Base-by-base conservation (phyloP, 2,888 invertebrate genomes). In the Erebia aethiops region DNA sequence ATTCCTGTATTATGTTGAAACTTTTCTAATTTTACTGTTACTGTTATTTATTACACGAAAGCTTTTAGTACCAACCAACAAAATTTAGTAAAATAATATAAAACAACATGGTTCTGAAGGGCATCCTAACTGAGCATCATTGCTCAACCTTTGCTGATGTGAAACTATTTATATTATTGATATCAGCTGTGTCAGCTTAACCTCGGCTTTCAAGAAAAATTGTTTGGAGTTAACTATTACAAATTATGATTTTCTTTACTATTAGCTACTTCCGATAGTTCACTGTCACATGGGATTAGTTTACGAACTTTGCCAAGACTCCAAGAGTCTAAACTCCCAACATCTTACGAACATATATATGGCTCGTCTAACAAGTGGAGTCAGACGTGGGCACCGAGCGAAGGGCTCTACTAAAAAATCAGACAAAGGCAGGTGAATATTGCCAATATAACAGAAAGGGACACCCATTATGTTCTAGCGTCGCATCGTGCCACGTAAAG, bases 351-450 rank as follows among this genome's bases (percentile, higher is more conserved):
- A 81, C 86, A 87, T 83, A 87, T 83, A 87, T 83, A 85, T 85
- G 87, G 84, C 77, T 74, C 67, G 76, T 72, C 73, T 79, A 86
- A 89, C 91, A 92, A 91, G 87, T 91, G 92, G 81, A 76, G 77
- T 81, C 79, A 84, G 87, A 87, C 91, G 89, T 87, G 83, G 88
- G 82, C 84, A 87, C 84, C 83, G 77, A 66, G 76, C 83, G 87
- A 89, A 82, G 89, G 90, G 90, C 89, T 88, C 82, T 56, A 71
- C 82, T 88, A 87, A 87, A 86, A 85, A 82, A 54, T 78, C 67
- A 79, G 80, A 84, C 70, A 76, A 81, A 82, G 81, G 86, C 77
- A 75, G 77, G 78, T 74, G 69, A 81, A 78, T 76, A 75, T 80
- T 80, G 79, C 76, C 79, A 54, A 77, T 79, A 79, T 76, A 80